phyloP scores from a whole-genome alignment of 92 coral and sea anemone species.

The Umimayanthus kanabou region DNA sequence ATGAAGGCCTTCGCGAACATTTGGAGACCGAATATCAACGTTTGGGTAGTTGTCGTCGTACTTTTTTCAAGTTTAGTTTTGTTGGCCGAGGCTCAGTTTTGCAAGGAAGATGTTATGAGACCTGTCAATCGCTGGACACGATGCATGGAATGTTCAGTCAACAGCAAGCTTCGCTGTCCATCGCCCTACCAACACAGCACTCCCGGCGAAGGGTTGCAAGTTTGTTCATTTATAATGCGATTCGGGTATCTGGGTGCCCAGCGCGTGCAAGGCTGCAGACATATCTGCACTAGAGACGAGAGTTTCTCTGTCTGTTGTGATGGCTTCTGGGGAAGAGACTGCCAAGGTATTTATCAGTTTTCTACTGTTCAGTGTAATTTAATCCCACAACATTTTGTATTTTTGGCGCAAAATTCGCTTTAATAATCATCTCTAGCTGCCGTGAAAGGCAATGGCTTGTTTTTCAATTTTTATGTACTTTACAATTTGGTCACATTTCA shows the following conservation, averaged over 20 bases:
- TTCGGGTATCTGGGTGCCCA: conserved; percentile 57
- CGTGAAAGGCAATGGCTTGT: too few species aligned
- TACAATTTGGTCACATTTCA: too few species aligned
- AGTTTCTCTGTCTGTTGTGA: conserved; percentile 58
- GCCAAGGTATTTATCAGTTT: conserved; percentile 63
- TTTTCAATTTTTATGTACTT: too few species aligned
- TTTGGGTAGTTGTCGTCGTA: not conserved
- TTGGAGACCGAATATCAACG: not conserved
- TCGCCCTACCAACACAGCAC: conserved; percentile 48
- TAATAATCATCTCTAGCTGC: too few species aligned
- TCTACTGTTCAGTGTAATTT: not conserved
- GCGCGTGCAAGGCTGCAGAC: conserved; percentile 70
- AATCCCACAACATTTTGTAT: not conserved
- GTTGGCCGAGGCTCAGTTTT: conserved; percentile 12
- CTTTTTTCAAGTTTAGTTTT: not conserved
- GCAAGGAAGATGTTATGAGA: conserved; percentile 19
- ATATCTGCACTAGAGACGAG: conserved; percentile 55
- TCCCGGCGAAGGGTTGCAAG: conserved; percentile 54
- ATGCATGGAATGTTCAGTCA: conserved; percentile 76
- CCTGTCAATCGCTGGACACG: not conserved
- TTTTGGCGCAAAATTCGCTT: too few species aligned
- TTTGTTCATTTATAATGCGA: conserved; percentile 35
- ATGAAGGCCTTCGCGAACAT: not conserved
- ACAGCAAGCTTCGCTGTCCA: conserved; percentile 57
- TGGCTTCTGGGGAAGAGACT: conserved; percentile 83